Evolutionary conservation across 2,888 invertebrate species (phyloP).

Genomic region (Chymomyza fuscimana): DNA sequence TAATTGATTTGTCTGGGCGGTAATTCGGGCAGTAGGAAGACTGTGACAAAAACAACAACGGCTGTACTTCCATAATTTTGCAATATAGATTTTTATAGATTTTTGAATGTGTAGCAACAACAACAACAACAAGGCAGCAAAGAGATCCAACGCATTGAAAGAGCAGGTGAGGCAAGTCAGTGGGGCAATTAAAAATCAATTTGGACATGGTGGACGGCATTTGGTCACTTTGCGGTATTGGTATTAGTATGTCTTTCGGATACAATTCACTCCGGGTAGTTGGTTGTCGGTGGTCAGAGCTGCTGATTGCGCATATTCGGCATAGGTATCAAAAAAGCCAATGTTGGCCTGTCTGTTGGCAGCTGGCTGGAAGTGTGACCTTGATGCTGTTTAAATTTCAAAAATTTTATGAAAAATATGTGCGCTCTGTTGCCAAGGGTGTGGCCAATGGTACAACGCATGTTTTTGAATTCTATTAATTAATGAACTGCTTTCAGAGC

Average conservation of each 20-base stretch:
- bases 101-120: slow-evolving; percentile 3
- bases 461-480: neutral
- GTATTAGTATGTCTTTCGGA: neutral
- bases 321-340: neutral
- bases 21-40: too few relatives aligned
- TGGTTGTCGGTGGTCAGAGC: neutral
- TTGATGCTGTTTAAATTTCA: neutral
- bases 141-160: neutral
- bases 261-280: neutral
- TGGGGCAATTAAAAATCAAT: slow-evolving; percentile 54
- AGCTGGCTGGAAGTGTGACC: neutral
- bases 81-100: slow-evolving; percentile 6
- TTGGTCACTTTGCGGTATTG: slow-evolving; percentile 24
- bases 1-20: neutral
- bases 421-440: neutral
- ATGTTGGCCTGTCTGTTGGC: neutral
- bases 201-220: slow-evolving; percentile 38
- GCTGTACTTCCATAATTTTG: slow-evolving; percentile 15
- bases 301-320: neutral
- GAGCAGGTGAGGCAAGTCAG: neutral
- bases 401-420: neutral
- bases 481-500: slow-evolving; percentile 9
- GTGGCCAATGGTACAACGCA: neutral
- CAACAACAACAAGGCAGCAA: neutral
- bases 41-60: slow-evolving; percentile 6